Conservation (phyloP, 2,888 invertebrate genomes). For the Chrysolina haemoptera region DNA sequence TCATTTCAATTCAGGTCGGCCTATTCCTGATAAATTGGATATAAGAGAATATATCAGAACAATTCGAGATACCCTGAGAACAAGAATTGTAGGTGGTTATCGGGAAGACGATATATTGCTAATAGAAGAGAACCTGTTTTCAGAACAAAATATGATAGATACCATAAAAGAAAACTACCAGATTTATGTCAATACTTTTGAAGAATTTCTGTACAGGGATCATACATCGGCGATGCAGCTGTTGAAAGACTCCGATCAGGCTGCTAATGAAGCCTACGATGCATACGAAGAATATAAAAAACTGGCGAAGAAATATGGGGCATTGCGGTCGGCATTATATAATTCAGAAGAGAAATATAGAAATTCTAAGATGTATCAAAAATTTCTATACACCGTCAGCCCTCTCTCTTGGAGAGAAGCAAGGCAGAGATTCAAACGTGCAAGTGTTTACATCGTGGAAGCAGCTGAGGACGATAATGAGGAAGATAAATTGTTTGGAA, state of each 20-base stretch:
- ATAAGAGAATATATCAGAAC: constrained; percentile 73
- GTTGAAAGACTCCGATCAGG: constrained; percentile 71
- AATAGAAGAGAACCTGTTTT: constrained; percentile 72
- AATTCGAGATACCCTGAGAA: constrained; percentile 68
- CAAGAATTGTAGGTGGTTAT: constrained; percentile 67
- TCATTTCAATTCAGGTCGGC: constrained; percentile 67
- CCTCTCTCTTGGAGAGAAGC: constrained; percentile 73
- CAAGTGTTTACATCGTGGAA: constrained; percentile 69
- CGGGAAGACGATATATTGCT: constrained; percentile 69
- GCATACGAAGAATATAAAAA: constrained; percentile 70
- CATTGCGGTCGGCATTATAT: constrained; percentile 70
- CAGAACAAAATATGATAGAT: constrained; percentile 72
- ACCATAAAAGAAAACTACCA: constrained; percentile 70
- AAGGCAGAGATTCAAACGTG: not conserved
- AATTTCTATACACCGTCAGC: constrained; percentile 79
- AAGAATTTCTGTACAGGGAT: constrained; percentile 75
- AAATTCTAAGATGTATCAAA: constrained; percentile 77
- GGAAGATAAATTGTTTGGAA: constrained; percentile 57
- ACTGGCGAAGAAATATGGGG: constrained; percentile 67
- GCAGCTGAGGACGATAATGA: constrained; percentile 16
- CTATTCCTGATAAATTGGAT: constrained; percentile 74
- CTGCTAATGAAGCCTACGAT: constrained; percentile 68
- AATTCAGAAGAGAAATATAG: constrained; percentile 77
- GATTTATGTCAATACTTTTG: constrained; percentile 74
- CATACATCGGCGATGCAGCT: constrained; percentile 75